These are phyloP conservation scores for Fissipunctia ypsillon DNA, from an alignment of 2,888 invertebrate genomes.

Conservation along the genomic window DNA sequence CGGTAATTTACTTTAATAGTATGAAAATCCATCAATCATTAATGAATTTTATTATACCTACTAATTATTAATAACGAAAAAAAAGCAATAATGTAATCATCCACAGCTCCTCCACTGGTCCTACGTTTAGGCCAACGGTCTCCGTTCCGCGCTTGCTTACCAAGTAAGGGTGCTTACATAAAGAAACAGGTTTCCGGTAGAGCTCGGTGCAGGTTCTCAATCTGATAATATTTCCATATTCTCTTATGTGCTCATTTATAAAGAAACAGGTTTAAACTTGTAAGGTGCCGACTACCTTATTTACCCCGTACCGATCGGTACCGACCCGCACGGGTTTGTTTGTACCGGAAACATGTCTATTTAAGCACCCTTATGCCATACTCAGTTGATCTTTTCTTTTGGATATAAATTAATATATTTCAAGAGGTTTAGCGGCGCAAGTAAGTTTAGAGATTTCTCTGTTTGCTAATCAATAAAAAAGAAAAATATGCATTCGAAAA, in stretches of 20 bases:
- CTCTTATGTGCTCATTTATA: no score
- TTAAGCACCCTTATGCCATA: no score
- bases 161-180: no score
- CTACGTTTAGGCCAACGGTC: constrained; percentile 19
- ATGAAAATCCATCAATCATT: not conserved
- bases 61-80: not conserved
- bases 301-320: no score
- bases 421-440: constrained; percentile 29
- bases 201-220: no score
- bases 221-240: no score
- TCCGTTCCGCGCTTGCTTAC: not conserved
- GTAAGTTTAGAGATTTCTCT: not conserved
- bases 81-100: not conserved
- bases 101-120: constrained; percentile 14
- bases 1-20: not conserved
- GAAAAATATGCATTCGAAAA: not conserved
- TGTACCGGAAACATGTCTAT: no score
- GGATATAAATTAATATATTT: constrained; percentile 12
- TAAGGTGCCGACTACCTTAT: no score
- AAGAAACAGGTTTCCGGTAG: no score
- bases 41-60: not conserved
- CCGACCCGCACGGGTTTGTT: no score
- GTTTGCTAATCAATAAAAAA: not conserved
- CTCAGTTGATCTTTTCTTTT: constrained; percentile 10
- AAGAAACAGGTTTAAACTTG: no score